phyloP scores from a whole-genome alignment of 2,888 invertebrate species.

The Phortica okadai region DNA sequence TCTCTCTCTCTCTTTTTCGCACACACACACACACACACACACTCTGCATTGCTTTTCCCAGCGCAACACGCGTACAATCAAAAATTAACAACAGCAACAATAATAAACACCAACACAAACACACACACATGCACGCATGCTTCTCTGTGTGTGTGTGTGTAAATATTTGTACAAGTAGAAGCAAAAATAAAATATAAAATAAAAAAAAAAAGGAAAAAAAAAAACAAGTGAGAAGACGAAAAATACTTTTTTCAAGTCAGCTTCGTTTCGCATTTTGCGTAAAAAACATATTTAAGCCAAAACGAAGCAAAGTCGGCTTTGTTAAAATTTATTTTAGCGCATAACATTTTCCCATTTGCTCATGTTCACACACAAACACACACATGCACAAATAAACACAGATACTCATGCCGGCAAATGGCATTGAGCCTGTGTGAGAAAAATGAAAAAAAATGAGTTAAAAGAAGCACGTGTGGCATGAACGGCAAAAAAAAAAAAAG shows the following conservation, averaged over 20 bases:
- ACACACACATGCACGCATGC: not conserved
- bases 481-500: conserved; percentile 14
- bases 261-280: not conserved
- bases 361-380: not conserved
- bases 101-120: conserved; percentile 13
- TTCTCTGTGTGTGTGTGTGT: not conserved
- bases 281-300: conserved; percentile 39
- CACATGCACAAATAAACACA: not conserved
- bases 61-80: conserved; percentile 9
- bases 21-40: not conserved
- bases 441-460: conserved; percentile 13
- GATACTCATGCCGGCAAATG: conserved; percentile 2
- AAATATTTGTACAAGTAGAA: conserved; percentile 4
- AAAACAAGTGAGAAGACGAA: conserved; percentile 23
- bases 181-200: conserved; percentile 5
- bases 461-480: conserved; percentile 27
- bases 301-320: conserved; percentile 54
- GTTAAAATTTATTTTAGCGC: conserved; percentile 53
- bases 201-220: conserved; percentile 43
- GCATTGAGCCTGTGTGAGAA: conserved; percentile 11
- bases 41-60: too few relatives aligned
- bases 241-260: too few relatives aligned
- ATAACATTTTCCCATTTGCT: conserved; percentile 8
- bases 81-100: conserved; percentile 21
- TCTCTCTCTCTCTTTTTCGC: too few relatives aligned